A percentile compares a stretch with the other conserved stretches of the same genome.
phyloP scores from a whole-genome alignment of 53 echinoderm and acorn worm genomes.

The Temnopleurus reevesii region DNA sequence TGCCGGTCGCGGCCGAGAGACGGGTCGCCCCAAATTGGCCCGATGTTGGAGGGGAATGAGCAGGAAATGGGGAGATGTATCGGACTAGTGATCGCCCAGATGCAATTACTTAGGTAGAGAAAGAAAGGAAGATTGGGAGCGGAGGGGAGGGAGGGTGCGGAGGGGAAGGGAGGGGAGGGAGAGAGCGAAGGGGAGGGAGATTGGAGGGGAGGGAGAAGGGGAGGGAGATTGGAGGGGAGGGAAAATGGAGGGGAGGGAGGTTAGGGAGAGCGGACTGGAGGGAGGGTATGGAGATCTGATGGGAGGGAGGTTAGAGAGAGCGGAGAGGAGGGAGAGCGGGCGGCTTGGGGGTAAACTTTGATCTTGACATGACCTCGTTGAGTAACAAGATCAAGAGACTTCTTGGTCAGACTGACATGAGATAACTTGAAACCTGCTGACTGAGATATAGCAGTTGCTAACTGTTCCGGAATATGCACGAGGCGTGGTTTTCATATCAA shows the following conservation, averaged over 20 bases:
- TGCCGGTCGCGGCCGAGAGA: neutral
- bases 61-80: constrained; percentile 56
- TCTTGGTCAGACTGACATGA: neutral
- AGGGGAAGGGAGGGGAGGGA: neutral
- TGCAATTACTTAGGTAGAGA: constrained; percentile 53
- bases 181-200: neutral
- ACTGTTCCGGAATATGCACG: too few relatives aligned
- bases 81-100: neutral
- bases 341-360: neutral
- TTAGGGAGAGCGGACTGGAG: neutral
- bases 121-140: neutral
- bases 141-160: neutral
- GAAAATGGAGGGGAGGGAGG: neutral
- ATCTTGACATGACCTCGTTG: constrained; percentile 1
- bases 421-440: constrained; percentile 14
- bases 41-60: constrained; percentile 2
- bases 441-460: too few relatives aligned
- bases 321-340: neutral
- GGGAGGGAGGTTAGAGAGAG: neutral
- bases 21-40: constrained; percentile 30
- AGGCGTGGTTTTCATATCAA: too few relatives aligned
- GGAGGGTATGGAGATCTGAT: neutral
- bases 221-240: neutral
- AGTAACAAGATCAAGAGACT: neutral
- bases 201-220: neutral